These are phyloP conservation scores for Phoenicopterus ruber DNA, from an alignment of 2,113 vertebrate genomes.

Conservation along the genomic window DNA sequence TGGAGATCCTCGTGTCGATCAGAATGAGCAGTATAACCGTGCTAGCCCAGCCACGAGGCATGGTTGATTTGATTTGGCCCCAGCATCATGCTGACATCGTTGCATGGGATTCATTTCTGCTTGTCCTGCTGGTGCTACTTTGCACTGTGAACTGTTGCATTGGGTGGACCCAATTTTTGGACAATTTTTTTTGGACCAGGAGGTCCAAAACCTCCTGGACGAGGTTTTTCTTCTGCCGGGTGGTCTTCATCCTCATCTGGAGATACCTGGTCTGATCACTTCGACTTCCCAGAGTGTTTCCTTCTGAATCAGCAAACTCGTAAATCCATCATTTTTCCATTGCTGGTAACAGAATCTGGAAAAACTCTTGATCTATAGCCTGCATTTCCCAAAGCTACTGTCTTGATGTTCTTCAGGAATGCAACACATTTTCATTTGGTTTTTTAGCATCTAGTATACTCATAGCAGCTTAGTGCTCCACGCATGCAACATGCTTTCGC, in stretches of 20 bases:
- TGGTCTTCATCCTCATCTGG: background rate
- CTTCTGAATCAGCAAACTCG: background rate
- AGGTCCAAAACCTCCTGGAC: no score
- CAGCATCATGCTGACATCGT: accelerated
- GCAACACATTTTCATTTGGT: accelerated
- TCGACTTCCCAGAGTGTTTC: background rate
- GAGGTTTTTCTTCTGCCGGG: background rate
- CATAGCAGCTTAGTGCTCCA: background rate
- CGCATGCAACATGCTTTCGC: background rate
- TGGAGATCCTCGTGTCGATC: background rate
- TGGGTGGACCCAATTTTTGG: no score
- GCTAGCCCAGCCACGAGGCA: background rate
- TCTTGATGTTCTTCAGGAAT: background rate
- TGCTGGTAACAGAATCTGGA: background rate
- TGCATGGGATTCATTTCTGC: accelerated
- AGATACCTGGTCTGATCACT: background rate
- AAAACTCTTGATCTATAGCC: background rate
- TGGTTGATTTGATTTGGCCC: background rate
- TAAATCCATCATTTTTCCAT: background rate
- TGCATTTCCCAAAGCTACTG: background rate
- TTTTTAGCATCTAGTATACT: background rate
- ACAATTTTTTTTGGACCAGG: no score
- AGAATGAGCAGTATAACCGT: background rate
- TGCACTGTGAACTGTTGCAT: background rate
- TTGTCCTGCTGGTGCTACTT: background rate